Base-by-base conservation (phyloP, 2,888 invertebrate genomes). In the Chrysotoxum bicinctum region DNA sequence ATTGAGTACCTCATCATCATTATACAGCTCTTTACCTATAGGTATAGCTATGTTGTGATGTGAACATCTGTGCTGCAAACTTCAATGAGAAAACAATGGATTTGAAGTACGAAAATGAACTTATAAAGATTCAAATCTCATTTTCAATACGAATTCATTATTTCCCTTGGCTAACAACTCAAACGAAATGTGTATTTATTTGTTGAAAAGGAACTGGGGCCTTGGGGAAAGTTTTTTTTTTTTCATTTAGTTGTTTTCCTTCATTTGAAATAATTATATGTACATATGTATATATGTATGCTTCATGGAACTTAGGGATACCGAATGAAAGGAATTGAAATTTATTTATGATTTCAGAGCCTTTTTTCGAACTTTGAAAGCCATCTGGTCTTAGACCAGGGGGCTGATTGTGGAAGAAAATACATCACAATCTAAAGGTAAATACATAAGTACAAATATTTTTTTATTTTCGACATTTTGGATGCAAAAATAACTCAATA, bases 1-100 rank as follows among this genome's bases (percentile, higher is more conserved):
- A 80, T 76, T 85, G 80, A 85, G 85, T 76, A 85, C 85, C 72
- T 81, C 85, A 81, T 85, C 85, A 81, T 68, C 73, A 76, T 76
- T 68, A 23, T 74, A 30, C 21, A 48, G 62, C 32, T 40, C 19
- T 48, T 14, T 64, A 40, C 9, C 19, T 48, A 3, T 48, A 48
- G 1, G 1, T 12, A 4, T 50, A 14, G 5, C 7, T 23, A 23
- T 3, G 21, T 50, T 23, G n/a, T 14, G 21, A 50, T 54, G 32
- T n/a, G 43, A 80, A 81, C 85, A 85, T 80, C 85, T 85, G 76
- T 77, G 72, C 54, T 3, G n/a, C 14, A 58, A 21, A 40, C 32
- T 54, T 21, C 0, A 64, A 45, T 62, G 19, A 45, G 64, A 64
- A 64, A 30, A 64, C 64, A 64, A 64, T 64, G 30, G 40, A 12